Evolutionary conservation across 2,797 vertebrate species (phyloP), one percentile per base, ranked within the genome.

Genomic region (Dallia pectoralis): DNA sequence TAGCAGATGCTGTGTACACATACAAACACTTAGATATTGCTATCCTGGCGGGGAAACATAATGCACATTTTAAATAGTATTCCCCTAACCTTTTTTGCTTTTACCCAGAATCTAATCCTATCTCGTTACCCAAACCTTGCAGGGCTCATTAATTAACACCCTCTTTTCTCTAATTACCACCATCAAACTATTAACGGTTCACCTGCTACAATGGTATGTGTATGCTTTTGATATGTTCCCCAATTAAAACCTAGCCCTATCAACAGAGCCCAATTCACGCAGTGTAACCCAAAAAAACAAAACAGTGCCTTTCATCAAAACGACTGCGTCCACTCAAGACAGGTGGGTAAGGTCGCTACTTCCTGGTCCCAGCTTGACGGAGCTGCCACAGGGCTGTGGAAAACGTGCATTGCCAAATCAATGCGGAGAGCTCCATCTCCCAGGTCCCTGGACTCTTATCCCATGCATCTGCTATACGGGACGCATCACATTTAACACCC

Each of bases 371-470:
- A 77, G 84, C n/a, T n/a, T n/a, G n/a, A 85, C 87, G 87, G 81
- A 67, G 82, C 86, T 78, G 79, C 75, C 29, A 71, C 29, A 0
- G 75, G 86, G 86, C 84, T 85, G 84, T 87, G 80, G 76, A 80
- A 75, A 75, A 19, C 36, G 73, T 2, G 29, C 6, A 49, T 74
- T 84, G 88, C 86, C 88, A 88, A 78, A 86, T 89, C 88, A 88
- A 63, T 72, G 72, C 69, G 81, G 77, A 83, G 79, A 14, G 2
- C 22, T 74, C 32, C 36, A 74, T 80, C 86, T 88, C 81, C 74
- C 79, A 44, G 40, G 40, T 44, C 40, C 40, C 40, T 44, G 40
- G 40, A 44, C 2, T 85, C 77, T 70, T 40, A 73, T 76, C 25
- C 9, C 71, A 18, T 16, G 32, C 53, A n/a, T 59, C 53, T 59